Conservation (phyloP, 1,140 invertebrate genomes). For the Drosophila prosaltans region DNA sequence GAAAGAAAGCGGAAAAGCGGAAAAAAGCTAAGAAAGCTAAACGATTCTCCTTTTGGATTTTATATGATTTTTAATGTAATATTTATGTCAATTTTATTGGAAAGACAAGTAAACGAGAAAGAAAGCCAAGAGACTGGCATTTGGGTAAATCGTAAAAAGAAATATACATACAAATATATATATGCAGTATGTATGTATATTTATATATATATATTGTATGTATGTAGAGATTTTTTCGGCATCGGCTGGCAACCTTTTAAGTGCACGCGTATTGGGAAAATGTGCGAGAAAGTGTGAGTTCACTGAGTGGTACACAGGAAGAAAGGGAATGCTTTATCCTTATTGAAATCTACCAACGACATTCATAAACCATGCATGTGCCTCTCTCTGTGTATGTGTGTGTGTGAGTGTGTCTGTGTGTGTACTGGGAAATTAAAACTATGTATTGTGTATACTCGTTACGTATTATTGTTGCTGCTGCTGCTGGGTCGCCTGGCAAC, state of each 20-base stretch:
- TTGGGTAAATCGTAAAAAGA: conserved; percentile 60
- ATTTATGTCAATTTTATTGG: conserved; percentile 72
- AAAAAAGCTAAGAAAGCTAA: conserved; percentile 40
- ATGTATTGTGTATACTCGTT: conserved; percentile 28
- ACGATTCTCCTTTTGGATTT: conserved; percentile 43
- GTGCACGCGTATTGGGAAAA: conserved; percentile 42
- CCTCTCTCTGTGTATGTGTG: background rate
- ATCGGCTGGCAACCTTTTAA: conserved; percentile 28
- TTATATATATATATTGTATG: background rate
- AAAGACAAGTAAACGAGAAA: conserved; percentile 16
- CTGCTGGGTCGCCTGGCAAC: conserved; percentile 28
- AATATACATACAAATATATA: conserved; percentile 25
- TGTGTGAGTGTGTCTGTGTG: conserved; percentile 9
- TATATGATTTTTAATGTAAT: conserved; percentile 62
- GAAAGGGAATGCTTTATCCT: conserved; percentile 33
- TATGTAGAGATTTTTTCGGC: conserved; percentile 38
- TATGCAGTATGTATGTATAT: conserved; percentile 18
- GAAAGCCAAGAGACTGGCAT: conserved; percentile 50
- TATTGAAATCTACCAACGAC: conserved; percentile 47
- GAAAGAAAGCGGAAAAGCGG: conserved; percentile 6
- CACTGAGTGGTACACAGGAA: background rate
- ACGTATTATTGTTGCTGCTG: conserved; percentile 15
- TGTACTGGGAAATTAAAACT: conserved; percentile 66
- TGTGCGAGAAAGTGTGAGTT: background rate
- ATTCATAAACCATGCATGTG: conserved; percentile 38